phyloP scores from a whole-genome alignment of 2,888 invertebrate species.

The Cerceris ruficornis region DNA sequence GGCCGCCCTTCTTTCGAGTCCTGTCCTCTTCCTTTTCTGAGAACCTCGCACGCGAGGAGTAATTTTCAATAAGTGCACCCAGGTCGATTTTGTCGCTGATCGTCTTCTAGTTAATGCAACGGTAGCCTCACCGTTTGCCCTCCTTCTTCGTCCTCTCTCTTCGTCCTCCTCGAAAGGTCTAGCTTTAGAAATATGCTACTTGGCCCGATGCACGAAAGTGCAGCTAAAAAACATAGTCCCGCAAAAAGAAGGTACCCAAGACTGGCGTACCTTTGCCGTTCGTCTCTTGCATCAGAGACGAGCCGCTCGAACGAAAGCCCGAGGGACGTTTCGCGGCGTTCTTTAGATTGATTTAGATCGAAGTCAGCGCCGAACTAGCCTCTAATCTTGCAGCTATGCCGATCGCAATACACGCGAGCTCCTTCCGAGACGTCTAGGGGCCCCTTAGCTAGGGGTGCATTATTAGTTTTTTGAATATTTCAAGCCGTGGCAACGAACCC shows the following conservation, averaged over 20 bases:
- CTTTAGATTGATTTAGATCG: constrained; percentile 75
- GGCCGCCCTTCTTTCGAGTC: constrained; percentile 24
- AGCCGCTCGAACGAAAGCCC: constrained; percentile 24
- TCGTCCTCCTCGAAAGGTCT: not conserved
- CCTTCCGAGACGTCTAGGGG: constrained; percentile 23
- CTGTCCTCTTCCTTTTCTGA: constrained; percentile 9
- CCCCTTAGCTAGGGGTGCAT: constrained; percentile 59
- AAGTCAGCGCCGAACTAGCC: constrained; percentile 63
- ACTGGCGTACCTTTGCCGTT: constrained; percentile 37
- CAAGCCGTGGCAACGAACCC: constrained; percentile 22
- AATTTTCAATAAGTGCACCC: constrained; percentile 73
- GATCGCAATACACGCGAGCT: constrained; percentile 73
- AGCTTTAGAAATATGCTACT: constrained; percentile 5
- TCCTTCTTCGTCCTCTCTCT: constrained; percentile 3
- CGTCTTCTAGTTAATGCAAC: constrained; percentile 39
- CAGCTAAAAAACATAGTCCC: not conserved
- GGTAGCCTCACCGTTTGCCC: constrained; percentile 6
- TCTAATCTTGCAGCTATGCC: constrained; percentile 73
- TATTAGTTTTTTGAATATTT: constrained; percentile 15
- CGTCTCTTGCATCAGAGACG: constrained; percentile 25
- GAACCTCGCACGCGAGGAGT: constrained; percentile 69
- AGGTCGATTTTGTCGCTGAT: constrained; percentile 48
- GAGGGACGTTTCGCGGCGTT: constrained; percentile 41
- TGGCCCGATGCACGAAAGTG: constrained; percentile 12
- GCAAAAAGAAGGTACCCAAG: constrained; percentile 10